These are phyloP conservation scores for Mythimna pallens DNA, from an alignment of 2,888 invertebrate genomes.

Conservation along the genomic window DNA sequence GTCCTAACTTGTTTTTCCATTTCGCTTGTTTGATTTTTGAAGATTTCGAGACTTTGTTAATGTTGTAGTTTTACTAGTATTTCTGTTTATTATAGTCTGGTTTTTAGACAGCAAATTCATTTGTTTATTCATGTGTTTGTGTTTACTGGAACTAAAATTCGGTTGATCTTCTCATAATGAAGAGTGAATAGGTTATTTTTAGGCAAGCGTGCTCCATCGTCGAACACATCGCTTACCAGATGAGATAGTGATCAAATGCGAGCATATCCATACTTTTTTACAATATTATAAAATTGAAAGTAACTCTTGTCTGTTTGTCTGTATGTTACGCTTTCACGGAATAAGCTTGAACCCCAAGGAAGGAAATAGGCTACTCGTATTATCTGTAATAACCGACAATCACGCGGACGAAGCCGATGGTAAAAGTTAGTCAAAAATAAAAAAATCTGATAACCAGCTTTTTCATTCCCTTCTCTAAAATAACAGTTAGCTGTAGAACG, in stretches of 20 bases:
- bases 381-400: too few species aligned
- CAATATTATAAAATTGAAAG: too few species aligned
- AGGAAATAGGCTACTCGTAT: too few species aligned
- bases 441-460: background rate
- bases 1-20: background rate
- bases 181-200: background rate
- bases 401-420: too few species aligned
- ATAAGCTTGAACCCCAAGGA: too few species aligned
- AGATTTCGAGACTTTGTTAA: background rate
- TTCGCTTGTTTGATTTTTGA: conserved; percentile 1
- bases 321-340: too few species aligned
- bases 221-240: background rate
- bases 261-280: too few species aligned
- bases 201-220: background rate
- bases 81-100: background rate
- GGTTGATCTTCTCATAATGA: too few species aligned
- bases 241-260: background rate
- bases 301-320: too few species aligned
- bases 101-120: background rate
- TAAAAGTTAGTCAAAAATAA: background rate
- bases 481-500: background rate
- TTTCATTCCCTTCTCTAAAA: background rate
- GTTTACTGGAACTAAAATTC: too few species aligned
- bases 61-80: background rate
- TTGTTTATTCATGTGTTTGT: too few species aligned